phyloP scores from a whole-genome alignment of 2,888 invertebrate genomes.

The Drosophila anceps region DNA sequence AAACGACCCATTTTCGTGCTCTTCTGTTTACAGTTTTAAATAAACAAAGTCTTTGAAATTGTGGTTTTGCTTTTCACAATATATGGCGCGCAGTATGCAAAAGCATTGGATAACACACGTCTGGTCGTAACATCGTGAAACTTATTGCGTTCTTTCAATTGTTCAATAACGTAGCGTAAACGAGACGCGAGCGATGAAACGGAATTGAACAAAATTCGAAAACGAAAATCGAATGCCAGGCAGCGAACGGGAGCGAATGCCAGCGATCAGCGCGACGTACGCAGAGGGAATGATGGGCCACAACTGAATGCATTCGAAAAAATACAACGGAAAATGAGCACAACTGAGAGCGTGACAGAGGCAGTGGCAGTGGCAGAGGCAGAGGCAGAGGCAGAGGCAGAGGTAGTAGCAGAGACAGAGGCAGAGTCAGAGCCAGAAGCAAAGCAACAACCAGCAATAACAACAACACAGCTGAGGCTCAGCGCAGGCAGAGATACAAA shows the following conservation, averaged over 20 bases:
- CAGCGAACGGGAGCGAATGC: constrained; percentile 49
- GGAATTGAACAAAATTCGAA: constrained; percentile 16
- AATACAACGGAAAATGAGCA: constrained; percentile 79
- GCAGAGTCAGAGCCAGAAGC: constrained; percentile 39
- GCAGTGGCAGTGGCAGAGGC: constrained; percentile 35
- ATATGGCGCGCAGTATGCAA: constrained; percentile 34
- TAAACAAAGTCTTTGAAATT: constrained; percentile 46
- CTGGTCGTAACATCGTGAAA: constrained; percentile 50
- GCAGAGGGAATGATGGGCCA: constrained; percentile 83
- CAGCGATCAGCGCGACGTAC: constrained; percentile 83
- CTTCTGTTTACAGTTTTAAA: constrained; percentile 61
- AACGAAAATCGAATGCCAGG: constrained; percentile 19
- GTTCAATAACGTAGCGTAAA: constrained; percentile 42
- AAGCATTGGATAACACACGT: constrained; percentile 21
- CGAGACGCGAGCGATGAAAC: constrained; percentile 4
- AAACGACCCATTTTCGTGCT: constrained; percentile 80
- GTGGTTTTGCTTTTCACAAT: constrained; percentile 31
- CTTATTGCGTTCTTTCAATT: constrained; percentile 57
- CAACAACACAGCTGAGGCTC: constrained; percentile 32
- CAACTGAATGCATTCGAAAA: constrained; percentile 72
- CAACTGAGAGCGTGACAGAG: constrained; percentile 53
- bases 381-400: constrained; percentile 38
- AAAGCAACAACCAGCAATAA: constrained; percentile 58
- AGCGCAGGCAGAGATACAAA: constrained; percentile 29
- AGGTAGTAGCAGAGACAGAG: constrained; percentile 30